These are phyloP conservation scores for Eutrigla gurnardus DNA, from an alignment of 2,797 vertebrate genomes.

Conservation along the genomic window DNA sequence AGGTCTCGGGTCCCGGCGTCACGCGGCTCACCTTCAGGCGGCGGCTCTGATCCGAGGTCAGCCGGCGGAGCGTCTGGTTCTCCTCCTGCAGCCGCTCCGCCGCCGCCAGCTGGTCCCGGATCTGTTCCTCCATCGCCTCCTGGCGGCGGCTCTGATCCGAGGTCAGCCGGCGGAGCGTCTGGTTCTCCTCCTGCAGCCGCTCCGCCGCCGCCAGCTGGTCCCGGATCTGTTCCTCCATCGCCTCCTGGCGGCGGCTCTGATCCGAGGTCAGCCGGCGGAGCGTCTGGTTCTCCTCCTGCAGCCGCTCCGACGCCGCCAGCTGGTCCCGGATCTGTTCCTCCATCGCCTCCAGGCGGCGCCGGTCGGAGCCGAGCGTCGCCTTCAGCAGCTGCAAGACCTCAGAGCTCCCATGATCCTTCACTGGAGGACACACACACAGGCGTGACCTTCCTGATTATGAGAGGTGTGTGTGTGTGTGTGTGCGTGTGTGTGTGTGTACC, in stretches of 20 bases:
- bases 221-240: slow-evolving; percentile 50
- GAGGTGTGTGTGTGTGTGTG: not conserved
- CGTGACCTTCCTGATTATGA: not conserved
- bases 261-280: slow-evolving; percentile 19
- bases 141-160: not conserved
- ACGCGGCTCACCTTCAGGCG: not conserved
- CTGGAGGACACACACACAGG: slow-evolving; percentile 22
- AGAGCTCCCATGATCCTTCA: slow-evolving; percentile 56
- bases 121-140: slow-evolving; percentile 37
- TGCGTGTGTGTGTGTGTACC: not conserved
- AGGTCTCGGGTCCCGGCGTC: not conserved
- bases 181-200: slow-evolving; percentile 56
- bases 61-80: slow-evolving; percentile 32
- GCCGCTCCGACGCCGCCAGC: slow-evolving; percentile 19
- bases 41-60: not conserved
- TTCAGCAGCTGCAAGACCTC: slow-evolving; percentile 58
- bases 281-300: slow-evolving; percentile 50
- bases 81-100: slow-evolving; percentile 55
- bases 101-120: slow-evolving; percentile 49
- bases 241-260: not conserved
- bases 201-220: slow-evolving; percentile 43
- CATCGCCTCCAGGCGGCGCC: slow-evolving; percentile 49
- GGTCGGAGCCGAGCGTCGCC: slow-evolving; percentile 13
- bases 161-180: slow-evolving; percentile 10
- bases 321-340: slow-evolving; percentile 64